phyloP scores from a whole-genome alignment of 2,113 vertebrate genomes.

The Paraplagusia blochii region DNA sequence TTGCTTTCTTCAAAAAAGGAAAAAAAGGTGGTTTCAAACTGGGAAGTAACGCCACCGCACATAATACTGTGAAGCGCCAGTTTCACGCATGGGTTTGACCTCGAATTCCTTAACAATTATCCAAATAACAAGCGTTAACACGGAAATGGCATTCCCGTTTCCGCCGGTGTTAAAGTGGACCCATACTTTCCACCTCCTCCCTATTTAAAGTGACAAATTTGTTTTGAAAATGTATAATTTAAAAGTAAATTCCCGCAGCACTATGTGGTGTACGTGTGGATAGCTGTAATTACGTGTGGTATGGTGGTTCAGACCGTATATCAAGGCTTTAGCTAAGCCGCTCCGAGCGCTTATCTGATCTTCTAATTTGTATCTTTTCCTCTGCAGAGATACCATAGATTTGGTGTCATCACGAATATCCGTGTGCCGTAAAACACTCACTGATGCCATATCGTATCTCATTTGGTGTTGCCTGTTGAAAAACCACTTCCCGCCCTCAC shows the following conservation, averaged over 20 bases:
- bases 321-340: background rate
- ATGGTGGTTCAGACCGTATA: constrained; percentile 3
- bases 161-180: constrained; percentile 2
- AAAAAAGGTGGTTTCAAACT: constrained; percentile 4
- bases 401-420: background rate
- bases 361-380: background rate
- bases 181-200: constrained; percentile 20
- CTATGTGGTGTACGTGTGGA: background rate
- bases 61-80: constrained; percentile 18
- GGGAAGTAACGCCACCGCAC: constrained; percentile 21
- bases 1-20: background rate
- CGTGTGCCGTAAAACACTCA: background rate
- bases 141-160: constrained; percentile 3
- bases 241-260: background rate
- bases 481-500: background rate
- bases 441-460: background rate
- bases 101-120: constrained; percentile 51
- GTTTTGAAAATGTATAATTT: constrained; percentile 12
- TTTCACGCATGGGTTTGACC: constrained; percentile 44
- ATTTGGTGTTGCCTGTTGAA: constrained; percentile 10
- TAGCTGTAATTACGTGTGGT: constrained; percentile 19
- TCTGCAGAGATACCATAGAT: background rate
- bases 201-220: constrained; percentile 20
- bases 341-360: background rate
- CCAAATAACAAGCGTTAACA: constrained; percentile 44